Percentiles rank a stretch among this genome's conserved stretches.
phyloP scores from a whole-genome alignment of 2,888 invertebrate genomes.

The Xiphydria camelus region DNA sequence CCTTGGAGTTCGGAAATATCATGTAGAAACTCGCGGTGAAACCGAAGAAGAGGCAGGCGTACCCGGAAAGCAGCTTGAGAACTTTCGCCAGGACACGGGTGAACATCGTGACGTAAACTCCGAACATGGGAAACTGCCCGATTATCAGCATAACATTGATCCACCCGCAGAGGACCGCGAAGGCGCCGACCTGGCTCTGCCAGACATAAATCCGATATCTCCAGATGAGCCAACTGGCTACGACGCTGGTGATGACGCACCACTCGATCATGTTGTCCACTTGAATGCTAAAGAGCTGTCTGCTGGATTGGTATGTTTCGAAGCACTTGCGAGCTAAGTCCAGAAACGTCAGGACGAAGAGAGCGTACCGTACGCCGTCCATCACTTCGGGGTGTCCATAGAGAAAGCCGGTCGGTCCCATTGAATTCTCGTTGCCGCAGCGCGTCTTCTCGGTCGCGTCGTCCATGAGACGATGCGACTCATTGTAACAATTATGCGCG shows the following conservation, averaged over 20 bases:
- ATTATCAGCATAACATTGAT: constrained; percentile 90
- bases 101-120: constrained; percentile 89
- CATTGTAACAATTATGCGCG: constrained; percentile 82
- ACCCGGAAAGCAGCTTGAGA: constrained; percentile 82
- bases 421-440: constrained; percentile 71
- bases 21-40: constrained; percentile 88
- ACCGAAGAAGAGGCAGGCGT: constrained; percentile 81
- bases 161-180: constrained; percentile 85
- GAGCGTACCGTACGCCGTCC: constrained; percentile 82
- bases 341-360: constrained; percentile 77
- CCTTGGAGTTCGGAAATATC: constrained; percentile 80
- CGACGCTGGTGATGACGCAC: constrained; percentile 83
- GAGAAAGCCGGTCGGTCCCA: constrained; percentile 75
- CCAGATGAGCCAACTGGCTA: constrained; percentile 80
- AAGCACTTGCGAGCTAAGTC: constrained; percentile 81
- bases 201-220: constrained; percentile 77
- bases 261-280: constrained; percentile 86
- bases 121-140: constrained; percentile 84
- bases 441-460: constrained; percentile 61
- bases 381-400: constrained; percentile 76
- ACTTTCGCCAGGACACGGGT: constrained; percentile 86
- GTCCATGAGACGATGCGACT: constrained; percentile 68
- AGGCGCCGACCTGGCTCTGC: constrained; percentile 86
- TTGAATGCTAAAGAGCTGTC: constrained; percentile 76
- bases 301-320: constrained; percentile 80